Evolutionary conservation across 2,113 vertebrate species (phyloP), one percentile per base, ranked within the genome.

Genomic region (Onychorhynchus coronatus): DNA sequence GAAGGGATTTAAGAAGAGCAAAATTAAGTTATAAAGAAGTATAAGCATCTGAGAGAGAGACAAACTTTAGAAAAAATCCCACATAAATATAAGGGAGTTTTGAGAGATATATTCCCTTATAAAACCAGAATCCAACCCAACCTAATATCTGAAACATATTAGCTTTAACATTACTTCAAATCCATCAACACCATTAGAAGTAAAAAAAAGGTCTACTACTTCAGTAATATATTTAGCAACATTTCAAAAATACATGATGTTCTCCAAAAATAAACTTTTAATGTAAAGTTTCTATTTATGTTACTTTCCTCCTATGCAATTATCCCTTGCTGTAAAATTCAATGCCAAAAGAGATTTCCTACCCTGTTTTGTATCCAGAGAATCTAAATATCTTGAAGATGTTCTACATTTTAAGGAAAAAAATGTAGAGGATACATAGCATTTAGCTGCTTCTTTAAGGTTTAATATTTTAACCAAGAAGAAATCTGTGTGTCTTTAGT

Each of bases 1-100:
- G 88, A 95, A 95, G 77, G 75, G 79, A 97, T 55, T 91, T 31
- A 94, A 92, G 44, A 91, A 89, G 63, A 95, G 11, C 14, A 94
- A 89, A 75, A 67, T 47, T 58, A 77, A 61, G 23, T 82, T 80
- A 83, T 5, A 62, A 49, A 50, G 31, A 77, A 67, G 20, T 49
- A 33, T 58, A 65, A 75, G 39, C 9, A 17, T 33, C 12, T 73
- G 7, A 70, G 10, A 92, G 14, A 85, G 4, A 37, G 9, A 75
- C 0, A 9, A 76, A 55, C 5, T 37, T 61, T 11, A 82, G 41
- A 11, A 11, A 70, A 94, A 72, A 13, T 0, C 1, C 2, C 7
- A 66, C 66, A 28, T 24, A 79, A 76, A 10, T 18, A 1, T 13
- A 59, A 5, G 1, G 59, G 5, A 44, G 6, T 52, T 88, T 22